Evolutionary conservation across 2,797 vertebrate species (phyloP).

Genomic region (Hephaestus fuliginosus): DNA sequence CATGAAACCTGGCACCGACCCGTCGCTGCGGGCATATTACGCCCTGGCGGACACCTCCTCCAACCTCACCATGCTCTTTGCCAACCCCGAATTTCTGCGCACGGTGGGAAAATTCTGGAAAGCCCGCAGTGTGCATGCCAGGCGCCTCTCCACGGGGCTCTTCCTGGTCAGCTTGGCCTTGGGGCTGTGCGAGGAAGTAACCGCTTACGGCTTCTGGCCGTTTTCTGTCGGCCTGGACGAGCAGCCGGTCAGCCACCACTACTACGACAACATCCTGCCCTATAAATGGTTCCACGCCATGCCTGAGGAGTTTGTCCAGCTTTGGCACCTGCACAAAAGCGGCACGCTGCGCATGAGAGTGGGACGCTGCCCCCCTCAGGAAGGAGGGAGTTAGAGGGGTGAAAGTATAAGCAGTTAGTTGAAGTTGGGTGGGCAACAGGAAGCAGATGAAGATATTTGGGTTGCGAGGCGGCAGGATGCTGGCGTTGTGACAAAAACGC

Average conservation of each 20-base stretch:
- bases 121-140: slow-evolving; percentile 90
- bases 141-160: slow-evolving; percentile 94
- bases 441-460: slow-evolving; percentile 5
- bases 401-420: background rate
- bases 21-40: slow-evolving; percentile 92
- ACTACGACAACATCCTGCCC: slow-evolving; percentile 96
- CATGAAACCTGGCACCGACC: slow-evolving; percentile 93
- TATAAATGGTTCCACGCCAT: slow-evolving; percentile 94
- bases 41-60: slow-evolving; percentile 91
- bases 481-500: background rate
- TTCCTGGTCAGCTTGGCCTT: slow-evolving; percentile 95
- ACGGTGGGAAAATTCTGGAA: slow-evolving; percentile 97
- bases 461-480: background rate
- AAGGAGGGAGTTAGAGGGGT: slow-evolving; percentile 40
- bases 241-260: slow-evolving; percentile 94
- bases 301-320: slow-evolving; percentile 97
- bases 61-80: slow-evolving; percentile 94
- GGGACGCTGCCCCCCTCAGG: slow-evolving; percentile 83
- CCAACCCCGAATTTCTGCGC: slow-evolving; percentile 95
- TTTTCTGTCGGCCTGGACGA: slow-evolving; percentile 90
- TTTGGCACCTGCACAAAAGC: slow-evolving; percentile 96
- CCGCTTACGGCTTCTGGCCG: slow-evolving; percentile 97
- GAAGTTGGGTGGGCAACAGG: background rate
- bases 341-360: slow-evolving; percentile 91
- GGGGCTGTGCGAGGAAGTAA: slow-evolving; percentile 95